Evolutionary conservation across 2,888 invertebrate species (phyloP), one percentile per base, ranked within the genome.

Genomic region (Molanna angustata): DNA sequence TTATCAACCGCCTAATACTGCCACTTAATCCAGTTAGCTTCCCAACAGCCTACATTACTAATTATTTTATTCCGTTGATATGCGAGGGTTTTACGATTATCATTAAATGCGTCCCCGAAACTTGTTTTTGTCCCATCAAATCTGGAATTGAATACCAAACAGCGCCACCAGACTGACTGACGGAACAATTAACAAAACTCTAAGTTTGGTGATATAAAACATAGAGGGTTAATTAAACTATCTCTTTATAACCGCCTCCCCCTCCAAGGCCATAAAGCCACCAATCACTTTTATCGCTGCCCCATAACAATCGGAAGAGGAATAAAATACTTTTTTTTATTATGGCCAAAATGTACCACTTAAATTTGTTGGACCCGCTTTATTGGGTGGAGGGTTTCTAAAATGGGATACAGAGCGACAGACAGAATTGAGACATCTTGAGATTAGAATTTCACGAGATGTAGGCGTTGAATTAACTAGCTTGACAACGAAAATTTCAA

Each of bases 261-360:
- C 14, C 11, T 33, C 11, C 33, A 13, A 33, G n/a, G 45, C 45
- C 33, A 55, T 58, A 58, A 58, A 52, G 39, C 49, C 47, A 58
- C 57, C 54, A 58, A 58, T 58, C 57, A 58, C 57, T 55, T 58
- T 58, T 54, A 58, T 58, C 18, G 47, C 52, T 46, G 18, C 45
- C 44, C 53, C 54, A 58, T 58, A 58, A 58, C 57, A 54, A 58
- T 58, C 48, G 54, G 42, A 40, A 31, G 46, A 42, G 52, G 55
- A 58, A 49, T 58, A 58, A 54, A 58, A 52, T 54, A 52, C 52
- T 52, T 54, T 54, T 52, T 58, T 50, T 45, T 44, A 4, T n/a
- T 16, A 21, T 47, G 37, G 56, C 47, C 52, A 35, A 47, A 19
- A 32, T 20, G 47, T 43, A 52, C 49, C 53, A 49, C 50, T 56